Percentiles rank a stretch among this genome's conserved stretches.
Evolutionary conservation across 2,113 vertebrate species (phyloP).

Genomic region (Gnathonemus longibarbis): DNA sequence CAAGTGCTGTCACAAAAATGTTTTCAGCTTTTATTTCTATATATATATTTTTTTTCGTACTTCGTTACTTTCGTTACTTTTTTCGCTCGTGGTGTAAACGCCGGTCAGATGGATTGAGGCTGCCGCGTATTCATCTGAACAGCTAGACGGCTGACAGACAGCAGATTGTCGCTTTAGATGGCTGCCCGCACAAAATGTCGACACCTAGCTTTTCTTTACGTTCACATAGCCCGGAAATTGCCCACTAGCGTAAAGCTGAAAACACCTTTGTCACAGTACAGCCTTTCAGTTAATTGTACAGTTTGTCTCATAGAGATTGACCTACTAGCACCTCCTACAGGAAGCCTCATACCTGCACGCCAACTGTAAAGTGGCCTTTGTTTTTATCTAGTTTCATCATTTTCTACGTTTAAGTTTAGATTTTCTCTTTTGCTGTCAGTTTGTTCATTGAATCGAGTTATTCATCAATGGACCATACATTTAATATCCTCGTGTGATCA

Average conservation of each 20-base stretch:
- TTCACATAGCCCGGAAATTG: not conserved
- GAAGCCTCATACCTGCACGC: not conserved
- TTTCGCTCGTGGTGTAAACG: not conserved
- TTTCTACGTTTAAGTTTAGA: not conserved
- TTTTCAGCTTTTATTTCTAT: slow-evolving; percentile 28
- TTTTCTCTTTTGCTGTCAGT: not conserved
- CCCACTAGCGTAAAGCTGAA: slow-evolving; percentile 21
- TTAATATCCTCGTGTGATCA: not conserved
- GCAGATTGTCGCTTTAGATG: not conserved
- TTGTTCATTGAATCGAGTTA: not conserved
- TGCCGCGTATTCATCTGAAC: not conserved
- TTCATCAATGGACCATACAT: not conserved
- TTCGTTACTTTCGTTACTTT: not conserved
- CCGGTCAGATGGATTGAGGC: not conserved
- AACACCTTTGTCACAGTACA: slow-evolving; percentile 29
- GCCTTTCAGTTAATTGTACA: not conserved
- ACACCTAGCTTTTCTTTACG: not conserved
- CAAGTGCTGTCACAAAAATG: slow-evolving; percentile 35
- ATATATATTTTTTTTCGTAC: not conserved
- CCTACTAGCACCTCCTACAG: not conserved
- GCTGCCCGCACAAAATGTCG: not conserved
- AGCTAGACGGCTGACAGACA: not conserved
- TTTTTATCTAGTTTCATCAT: not conserved
- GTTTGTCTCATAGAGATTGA: not conserved
- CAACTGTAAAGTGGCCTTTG: not conserved